A percentile compares a stretch with the other conserved stretches of the same genome.
phyloP scores from a whole-genome alignment of 1,140 invertebrate species.

The Scaptomyza montana region DNA sequence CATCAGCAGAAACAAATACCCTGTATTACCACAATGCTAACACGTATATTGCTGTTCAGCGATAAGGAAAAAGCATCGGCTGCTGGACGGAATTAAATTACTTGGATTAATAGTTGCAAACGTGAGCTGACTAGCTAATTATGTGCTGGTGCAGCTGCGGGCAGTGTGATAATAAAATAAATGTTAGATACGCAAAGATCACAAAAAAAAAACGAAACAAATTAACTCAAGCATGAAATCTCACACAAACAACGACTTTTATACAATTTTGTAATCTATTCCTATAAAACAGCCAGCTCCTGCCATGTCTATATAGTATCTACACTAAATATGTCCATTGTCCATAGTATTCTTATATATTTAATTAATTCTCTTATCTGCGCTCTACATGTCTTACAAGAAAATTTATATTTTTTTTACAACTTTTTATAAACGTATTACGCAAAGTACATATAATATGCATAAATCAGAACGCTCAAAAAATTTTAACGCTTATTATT shows the following conservation, averaged over 20 bases:
- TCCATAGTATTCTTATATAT: constrained; percentile 8
- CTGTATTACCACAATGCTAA: constrained; percentile 96
- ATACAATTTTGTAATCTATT: not conserved
- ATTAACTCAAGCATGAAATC: not conserved
- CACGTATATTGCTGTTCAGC: constrained; percentile 90
- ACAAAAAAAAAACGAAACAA: constrained; percentile 5
- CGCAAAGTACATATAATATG: constrained; percentile 3
- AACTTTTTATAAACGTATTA: not conserved
- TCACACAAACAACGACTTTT: not conserved
- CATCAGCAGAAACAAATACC: constrained; percentile 98
- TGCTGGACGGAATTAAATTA: constrained; percentile 60
- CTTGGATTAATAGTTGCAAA: constrained; percentile 8
- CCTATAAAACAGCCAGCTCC: constrained; percentile 28
- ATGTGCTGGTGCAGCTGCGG: constrained; percentile 11
- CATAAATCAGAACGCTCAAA: not conserved
- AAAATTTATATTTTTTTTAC: constrained; percentile 1
- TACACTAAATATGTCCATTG: constrained; percentile 13
- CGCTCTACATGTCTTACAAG: constrained; percentile 14
- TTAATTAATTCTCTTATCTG: constrained; percentile 3
- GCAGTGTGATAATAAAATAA: constrained; percentile 40
- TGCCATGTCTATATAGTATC: constrained; percentile 33
- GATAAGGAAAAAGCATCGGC: constrained; percentile 83
- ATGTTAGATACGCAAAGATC: not conserved
- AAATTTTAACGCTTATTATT: not conserved
- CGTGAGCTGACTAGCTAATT: constrained; percentile 24